Conservation (phyloP, 2,113 vertebrate genomes). For the Hippoglossus stenolepis region DNA sequence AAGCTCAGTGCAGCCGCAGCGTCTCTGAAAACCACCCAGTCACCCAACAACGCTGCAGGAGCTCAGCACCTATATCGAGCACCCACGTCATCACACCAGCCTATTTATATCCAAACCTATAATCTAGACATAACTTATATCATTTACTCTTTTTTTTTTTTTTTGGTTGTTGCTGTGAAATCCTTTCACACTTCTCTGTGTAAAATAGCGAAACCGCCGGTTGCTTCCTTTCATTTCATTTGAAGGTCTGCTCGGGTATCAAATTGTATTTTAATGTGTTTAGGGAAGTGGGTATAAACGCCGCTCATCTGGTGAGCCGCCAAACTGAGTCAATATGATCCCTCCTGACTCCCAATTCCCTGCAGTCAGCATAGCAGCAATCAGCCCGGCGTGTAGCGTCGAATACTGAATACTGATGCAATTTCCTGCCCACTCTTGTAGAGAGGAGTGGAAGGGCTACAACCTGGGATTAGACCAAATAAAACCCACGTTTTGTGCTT, state of each 20-base stretch:
- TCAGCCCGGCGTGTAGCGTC: conserved; percentile 31
- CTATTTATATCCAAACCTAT: conserved; percentile 18
- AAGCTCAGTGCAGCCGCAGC: conserved; percentile 38
- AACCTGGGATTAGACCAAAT: conserved; percentile 13
- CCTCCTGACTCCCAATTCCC: conserved; percentile 50
- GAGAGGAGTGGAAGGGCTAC: conserved; percentile 7
- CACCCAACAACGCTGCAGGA: conserved; percentile 6
- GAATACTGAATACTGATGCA: conserved; percentile 68
- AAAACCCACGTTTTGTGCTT: background rate
- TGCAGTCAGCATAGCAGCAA: conserved; percentile 58
- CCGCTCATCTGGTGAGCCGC: conserved; percentile 45
- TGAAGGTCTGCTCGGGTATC: conserved; percentile 26
- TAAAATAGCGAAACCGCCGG: background rate
- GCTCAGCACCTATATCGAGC: conserved; percentile 20
- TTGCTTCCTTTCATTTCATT: conserved; percentile 43
- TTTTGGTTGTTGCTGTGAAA: too few species aligned
- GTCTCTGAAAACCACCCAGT: conserved; percentile 41
- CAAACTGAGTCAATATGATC: conserved; percentile 59
- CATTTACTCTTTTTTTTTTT: background rate
- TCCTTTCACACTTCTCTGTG: background rate
- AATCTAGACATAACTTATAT: conserved; percentile 17
- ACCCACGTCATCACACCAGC: conserved; percentile 23
- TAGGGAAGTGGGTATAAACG: conserved; percentile 31
- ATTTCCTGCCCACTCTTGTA: conserved; percentile 40
- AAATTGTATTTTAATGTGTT: conserved; percentile 59